A percentile compares a stretch with the other conserved stretches of the same genome.
These are phyloP conservation scores for Pyrrhosoma nymphula DNA, from an alignment of 2,888 invertebrate species.

Conservation along the genomic window DNA sequence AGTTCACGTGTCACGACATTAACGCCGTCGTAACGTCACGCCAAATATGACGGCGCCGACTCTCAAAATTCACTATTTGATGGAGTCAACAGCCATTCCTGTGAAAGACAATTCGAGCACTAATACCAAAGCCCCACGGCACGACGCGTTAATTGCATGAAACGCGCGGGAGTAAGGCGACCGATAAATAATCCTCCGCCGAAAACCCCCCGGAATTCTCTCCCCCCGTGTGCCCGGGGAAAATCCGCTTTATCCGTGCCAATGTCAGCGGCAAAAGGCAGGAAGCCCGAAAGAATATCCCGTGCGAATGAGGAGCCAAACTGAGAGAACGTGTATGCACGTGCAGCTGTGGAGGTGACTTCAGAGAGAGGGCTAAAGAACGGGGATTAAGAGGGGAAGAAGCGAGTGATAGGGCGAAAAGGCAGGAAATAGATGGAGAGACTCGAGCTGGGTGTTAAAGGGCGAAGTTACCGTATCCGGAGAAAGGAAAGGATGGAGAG, in stretches of 20 bases:
- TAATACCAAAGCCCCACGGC: neutral
- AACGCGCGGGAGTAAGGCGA: neutral
- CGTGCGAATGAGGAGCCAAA: slow-evolving; percentile 3
- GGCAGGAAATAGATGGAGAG: neutral
- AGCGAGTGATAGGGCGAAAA: neutral
- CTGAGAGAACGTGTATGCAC: neutral
- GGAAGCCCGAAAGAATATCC: neutral
- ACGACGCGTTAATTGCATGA: neutral
- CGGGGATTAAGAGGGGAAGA: neutral
- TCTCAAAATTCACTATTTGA: neutral
- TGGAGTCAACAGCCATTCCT: neutral
- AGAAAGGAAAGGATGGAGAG: neutral
- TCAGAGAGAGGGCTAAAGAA: neutral
- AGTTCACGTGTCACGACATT: neutral
- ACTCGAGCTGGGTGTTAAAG: neutral
- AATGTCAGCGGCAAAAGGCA: neutral
- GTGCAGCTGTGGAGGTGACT: neutral
- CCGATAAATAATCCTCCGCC: neutral
- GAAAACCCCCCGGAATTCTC: neutral
- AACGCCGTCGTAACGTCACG: neutral
- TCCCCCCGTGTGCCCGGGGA: neutral
- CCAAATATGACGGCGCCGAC: neutral
- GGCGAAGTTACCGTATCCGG: neutral
- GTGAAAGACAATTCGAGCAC: neutral
- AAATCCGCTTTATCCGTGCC: neutral